These are phyloP conservation scores for Helleia helle DNA, from an alignment of 2,888 invertebrate species.

Conservation along the genomic window DNA sequence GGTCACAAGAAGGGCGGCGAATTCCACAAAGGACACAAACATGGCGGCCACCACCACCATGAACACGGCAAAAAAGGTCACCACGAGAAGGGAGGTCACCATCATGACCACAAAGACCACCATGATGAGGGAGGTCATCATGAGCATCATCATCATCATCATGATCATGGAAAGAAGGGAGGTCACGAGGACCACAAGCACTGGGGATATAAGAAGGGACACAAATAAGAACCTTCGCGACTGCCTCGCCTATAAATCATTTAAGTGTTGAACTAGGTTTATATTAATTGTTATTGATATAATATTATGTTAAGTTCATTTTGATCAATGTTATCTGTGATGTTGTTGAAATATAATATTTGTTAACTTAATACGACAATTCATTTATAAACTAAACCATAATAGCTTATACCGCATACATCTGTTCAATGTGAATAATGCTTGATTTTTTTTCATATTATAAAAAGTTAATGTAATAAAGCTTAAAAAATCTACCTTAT, in stretches of 20 bases:
- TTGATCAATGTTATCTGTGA: conserved; percentile 49
- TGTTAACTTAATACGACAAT: neutral
- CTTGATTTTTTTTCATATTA: no score
- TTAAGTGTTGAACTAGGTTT: conserved; percentile 44
- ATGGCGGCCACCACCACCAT: conserved; percentile 84
- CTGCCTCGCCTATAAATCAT: conserved; percentile 27
- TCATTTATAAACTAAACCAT: neutral
- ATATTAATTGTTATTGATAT: conserved; percentile 37
- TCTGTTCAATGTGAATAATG: no score
- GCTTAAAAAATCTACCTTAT: no score
- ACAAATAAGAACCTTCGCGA: conserved; percentile 34
- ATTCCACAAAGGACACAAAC: conserved; percentile 85
- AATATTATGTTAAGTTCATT: conserved; percentile 29
- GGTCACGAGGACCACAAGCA: conserved; percentile 86
- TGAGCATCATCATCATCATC: conserved; percentile 83
- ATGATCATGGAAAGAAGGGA: conserved; percentile 85
- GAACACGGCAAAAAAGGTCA: conserved; percentile 88
- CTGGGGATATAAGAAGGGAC: conserved; percentile 80
- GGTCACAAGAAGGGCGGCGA: conserved; percentile 87
- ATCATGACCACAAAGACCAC: conserved; percentile 86
- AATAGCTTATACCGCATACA: neutral
- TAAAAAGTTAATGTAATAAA: no score
- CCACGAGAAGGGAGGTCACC: conserved; percentile 85
- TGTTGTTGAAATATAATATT: conserved; percentile 39
- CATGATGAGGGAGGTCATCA: conserved; percentile 86